Base-by-base conservation (phyloP, 2,888 invertebrate species). In the Melipona bicolor region DNA sequence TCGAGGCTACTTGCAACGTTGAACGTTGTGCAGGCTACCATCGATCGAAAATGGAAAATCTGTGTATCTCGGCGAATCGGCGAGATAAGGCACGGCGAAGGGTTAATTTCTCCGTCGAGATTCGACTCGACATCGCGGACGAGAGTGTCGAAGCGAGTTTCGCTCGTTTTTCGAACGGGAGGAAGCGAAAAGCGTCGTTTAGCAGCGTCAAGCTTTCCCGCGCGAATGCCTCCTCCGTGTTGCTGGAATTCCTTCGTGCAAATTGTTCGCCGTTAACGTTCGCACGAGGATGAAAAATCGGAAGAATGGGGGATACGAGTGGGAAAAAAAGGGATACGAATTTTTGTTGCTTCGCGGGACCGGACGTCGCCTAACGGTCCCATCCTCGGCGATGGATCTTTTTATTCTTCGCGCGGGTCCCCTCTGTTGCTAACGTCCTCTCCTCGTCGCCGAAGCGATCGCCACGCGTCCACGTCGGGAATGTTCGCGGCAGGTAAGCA, bases 251-350 rank as follows among this genome's bases (percentile, higher is more conserved):
- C 61, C 67, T 56, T 13, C 64, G 4, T 79, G 87, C 87, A 87
- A 89, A 88, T 88, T 67, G 80, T 77, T 77, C 77, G 78, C 77
- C 87, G 89, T 88, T 89, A 85, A 81, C 36, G 69, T 61, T 15
- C 36, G n/a, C 64, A 27, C n/a, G 59, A 32, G 3, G 17, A 69
- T 15, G 17, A 36, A 21, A 19, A 17, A 17, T 9, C n/a, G 11
- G 9, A 3, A 19, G 49, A 3, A 17, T 3, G 19, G 27, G 5
- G n/a, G 43, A 11, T 43, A 43, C 43, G 11, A 21, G 13, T 21
- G 24, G n/a, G 62, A 70, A 54, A 56, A 75, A 64, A 49, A 59
- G 77, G 77, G 86, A 88, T 78, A 74, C 79, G 75, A 88, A 87
- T 88, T 86, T 86, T 79, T 86, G 67, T 68, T 67, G 77, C 79